Base-by-base conservation (phyloP, 1,140 invertebrate species). In the Lordiphosa mommai region DNA sequence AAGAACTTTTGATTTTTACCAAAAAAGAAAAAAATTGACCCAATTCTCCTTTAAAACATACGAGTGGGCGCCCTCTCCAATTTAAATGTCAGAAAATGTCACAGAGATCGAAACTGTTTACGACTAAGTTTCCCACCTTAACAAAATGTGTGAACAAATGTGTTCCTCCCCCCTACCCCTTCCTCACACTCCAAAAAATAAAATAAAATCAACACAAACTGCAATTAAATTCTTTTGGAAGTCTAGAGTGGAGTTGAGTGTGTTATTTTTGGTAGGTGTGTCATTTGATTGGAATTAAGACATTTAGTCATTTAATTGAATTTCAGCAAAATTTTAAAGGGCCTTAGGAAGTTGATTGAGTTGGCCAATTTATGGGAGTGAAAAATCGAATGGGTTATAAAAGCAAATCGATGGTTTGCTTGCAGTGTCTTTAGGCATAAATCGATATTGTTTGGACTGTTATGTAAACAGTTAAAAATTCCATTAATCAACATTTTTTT, bases 31-130 rank as follows among this genome's bases (percentile, higher is more conserved):
- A 20, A 41, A 23, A 9, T 43, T 43, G 40, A 43, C 40, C 40
- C 20, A 43, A 43, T 43, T 43, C 40, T 43, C 13, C 41, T 46
- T 27, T 46, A 12, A 12, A 49, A 49, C 50, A 36, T 46, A 65
- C 44, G 49, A 33, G 53, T 63, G 50, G 46, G 50, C 46, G 50
- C 10, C 36, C 40, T 43, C 40, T n/a, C 27, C 52, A 47, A 53
- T 68, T 68, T 68, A 68, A 68, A 64, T 68, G 65, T 64, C 65
- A 68, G 23, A 64, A 64, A 68, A 68, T 68, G 65, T 68, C 65
- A 68, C 65, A 68, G 16, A 41, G 52, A 64, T 68, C 60, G 53
- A 38, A 51, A 36, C 52, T 47, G 52, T 33, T 27, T 27, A 27
- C 23, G 23, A 27, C 23, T 4, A 27, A 27, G 6, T 7, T 61